Evolutionary conservation across 1,140 invertebrate genomes (phyloP).

Genomic region (Drosophila yakuba): DNA sequence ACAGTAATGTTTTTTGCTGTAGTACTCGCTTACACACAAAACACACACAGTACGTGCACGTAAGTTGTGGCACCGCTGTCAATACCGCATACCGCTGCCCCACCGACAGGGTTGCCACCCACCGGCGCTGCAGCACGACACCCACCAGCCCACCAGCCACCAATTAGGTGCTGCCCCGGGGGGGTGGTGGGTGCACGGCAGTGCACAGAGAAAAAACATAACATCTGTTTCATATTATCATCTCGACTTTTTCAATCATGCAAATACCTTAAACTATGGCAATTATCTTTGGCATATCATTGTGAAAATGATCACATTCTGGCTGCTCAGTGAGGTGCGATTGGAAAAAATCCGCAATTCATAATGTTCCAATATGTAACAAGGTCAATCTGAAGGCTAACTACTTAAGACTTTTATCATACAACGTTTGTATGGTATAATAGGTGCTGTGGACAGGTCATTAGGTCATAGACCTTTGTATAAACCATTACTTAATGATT

Average conservation of each 20-base stretch:
- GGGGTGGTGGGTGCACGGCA: constrained; percentile 15
- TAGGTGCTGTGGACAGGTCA: no score
- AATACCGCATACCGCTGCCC: constrained; percentile 35
- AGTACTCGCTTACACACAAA: constrained; percentile 74
- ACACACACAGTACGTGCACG: constrained; percentile 74
- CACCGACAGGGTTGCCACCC: constrained; percentile 49
- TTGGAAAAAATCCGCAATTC: no score
- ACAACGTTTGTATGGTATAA: no score
- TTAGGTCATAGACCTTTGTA: no score
- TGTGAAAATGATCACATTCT: not conserved
- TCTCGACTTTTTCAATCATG: constrained; percentile 34
- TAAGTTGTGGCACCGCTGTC: constrained; percentile 52
- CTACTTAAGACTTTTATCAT: no score
- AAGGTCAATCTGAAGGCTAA: no score
- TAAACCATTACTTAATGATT: no score
- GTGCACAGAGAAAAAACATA: constrained; percentile 40
- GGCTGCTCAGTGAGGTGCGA: not conserved
- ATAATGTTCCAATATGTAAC: no score
- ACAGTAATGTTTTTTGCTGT: constrained; percentile 74
- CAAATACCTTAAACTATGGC: constrained; percentile 1
- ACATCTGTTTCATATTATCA: constrained; percentile 31
- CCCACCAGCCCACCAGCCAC: constrained; percentile 15
- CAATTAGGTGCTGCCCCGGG: not conserved
- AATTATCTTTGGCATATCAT: constrained; percentile 19
- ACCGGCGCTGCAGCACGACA: constrained; percentile 22